Percentiles rank a stretch among this genome's conserved stretches.
These are phyloP conservation scores for Phenacoccus solenopsis DNA, from an alignment of 1,140 invertebrate species.

Conservation along the genomic window DNA sequence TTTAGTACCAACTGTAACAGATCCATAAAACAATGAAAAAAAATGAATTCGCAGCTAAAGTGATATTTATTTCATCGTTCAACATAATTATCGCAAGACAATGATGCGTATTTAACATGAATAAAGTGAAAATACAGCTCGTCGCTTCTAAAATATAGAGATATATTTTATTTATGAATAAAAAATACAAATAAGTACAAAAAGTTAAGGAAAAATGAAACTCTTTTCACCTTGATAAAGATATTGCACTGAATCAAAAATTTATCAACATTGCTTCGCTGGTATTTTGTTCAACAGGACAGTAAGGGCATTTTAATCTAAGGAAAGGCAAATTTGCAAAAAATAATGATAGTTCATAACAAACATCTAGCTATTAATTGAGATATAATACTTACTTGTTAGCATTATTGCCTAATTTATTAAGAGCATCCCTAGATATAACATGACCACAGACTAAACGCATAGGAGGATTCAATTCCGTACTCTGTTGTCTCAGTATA, in stretches of 20 bases:
- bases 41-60: too few species aligned
- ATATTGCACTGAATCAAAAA: slow-evolving; percentile 47
- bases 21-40: not conserved
- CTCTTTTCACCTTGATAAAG: not conserved
- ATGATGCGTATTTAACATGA: not conserved
- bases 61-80: too few species aligned
- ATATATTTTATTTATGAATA: not conserved
- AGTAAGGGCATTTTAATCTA: slow-evolving; percentile 96
- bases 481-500: slow-evolving; percentile 90
- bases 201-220: not conserved
- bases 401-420: slow-evolving; percentile 73
- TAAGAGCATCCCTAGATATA: slow-evolving; percentile 90
- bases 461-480: slow-evolving; percentile 94
- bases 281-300: slow-evolving; percentile 89
- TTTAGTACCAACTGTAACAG: too few species aligned
- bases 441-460: slow-evolving; percentile 94
- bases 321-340: slow-evolving; percentile 31
- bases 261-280: slow-evolving; percentile 82
- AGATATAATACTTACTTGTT: slow-evolving; percentile 60
- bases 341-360: slow-evolving; percentile 7
- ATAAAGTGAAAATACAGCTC: not conserved
- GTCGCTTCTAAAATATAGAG: not conserved
- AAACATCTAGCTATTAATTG: not conserved
- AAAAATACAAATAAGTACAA: not conserved
- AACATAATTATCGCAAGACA: too few species aligned